These are phyloP conservation scores for Dryobotodes eremita DNA, from an alignment of 2,888 invertebrate species.

Conservation along the genomic window DNA sequence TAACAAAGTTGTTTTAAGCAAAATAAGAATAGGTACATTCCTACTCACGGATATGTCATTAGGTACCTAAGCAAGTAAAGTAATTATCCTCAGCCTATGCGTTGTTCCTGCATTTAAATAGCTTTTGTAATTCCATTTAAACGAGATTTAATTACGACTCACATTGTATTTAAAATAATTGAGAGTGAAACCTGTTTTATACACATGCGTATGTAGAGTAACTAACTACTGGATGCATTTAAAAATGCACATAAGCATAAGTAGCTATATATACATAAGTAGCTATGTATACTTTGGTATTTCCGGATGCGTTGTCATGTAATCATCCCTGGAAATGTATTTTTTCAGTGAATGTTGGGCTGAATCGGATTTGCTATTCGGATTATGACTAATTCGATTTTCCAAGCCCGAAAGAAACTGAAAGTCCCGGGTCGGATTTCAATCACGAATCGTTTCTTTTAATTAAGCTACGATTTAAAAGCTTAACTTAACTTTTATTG, in stretches of 20 bases:
- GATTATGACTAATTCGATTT: constrained; percentile 31
- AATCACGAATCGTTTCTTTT: not conserved
- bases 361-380: not conserved
- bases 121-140: constrained; percentile 16
- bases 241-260: not conserved
- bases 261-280: not conserved
- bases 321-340: constrained; percentile 21
- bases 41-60: not conserved
- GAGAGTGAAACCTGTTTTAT: constrained; percentile 12
- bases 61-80: not conserved
- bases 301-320: constrained; percentile 23
- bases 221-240: not conserved
- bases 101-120: constrained; percentile 10
- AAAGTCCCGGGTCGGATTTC: not conserved
- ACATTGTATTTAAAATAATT: constrained; percentile 21
- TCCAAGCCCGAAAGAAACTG: not conserved
- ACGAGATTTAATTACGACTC: constrained; percentile 17
- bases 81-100: not conserved
- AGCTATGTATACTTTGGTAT: constrained; percentile 6
- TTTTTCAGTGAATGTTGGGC: constrained; percentile 1
- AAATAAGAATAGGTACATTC: not conserved
- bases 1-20: not conserved
- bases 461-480: constrained; percentile 3
- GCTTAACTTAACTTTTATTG: not conserved
- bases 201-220: not conserved